Percentiles rank a stretch among this genome's conserved stretches.
Conservation (phyloP, 2,797 vertebrate species). For the Sebastes baramenuke region DNA sequence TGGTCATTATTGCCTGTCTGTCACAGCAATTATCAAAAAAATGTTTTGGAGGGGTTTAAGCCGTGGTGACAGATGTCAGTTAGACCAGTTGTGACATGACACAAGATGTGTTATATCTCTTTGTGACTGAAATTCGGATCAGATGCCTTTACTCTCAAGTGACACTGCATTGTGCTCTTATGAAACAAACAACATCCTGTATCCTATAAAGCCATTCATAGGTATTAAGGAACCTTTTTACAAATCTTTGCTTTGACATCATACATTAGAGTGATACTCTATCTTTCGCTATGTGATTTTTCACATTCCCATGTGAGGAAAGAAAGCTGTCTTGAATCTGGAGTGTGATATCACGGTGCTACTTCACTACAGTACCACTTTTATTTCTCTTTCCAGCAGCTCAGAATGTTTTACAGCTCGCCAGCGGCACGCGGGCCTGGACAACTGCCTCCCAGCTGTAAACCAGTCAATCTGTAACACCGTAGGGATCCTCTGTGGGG, state of each 20-base stretch:
- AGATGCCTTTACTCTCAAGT: neutral
- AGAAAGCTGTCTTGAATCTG: slow-evolving; percentile 5
- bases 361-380: slow-evolving; percentile 13
- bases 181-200: neutral
- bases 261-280: neutral
- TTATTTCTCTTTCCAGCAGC: slow-evolving; percentile 29
- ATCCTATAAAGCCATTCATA: neutral
- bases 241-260: neutral
- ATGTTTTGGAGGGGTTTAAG: neutral
- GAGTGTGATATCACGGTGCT: slow-evolving; percentile 6
- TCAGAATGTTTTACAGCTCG: slow-evolving; percentile 40
- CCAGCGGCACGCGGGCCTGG: slow-evolving; percentile 3
- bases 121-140: neutral
- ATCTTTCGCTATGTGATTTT: neutral
- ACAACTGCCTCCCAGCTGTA: slow-evolving; percentile 51
- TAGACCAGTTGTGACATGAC: neutral
- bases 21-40: neutral
- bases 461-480: slow-evolving; percentile 52
- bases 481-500: slow-evolving; percentile 30
- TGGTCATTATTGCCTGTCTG: neutral
- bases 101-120: neutral
- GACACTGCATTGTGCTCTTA: neutral
- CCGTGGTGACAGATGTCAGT: neutral
- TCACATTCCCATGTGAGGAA: slow-evolving; percentile 1
- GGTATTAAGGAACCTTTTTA: neutral